Base-by-base conservation (phyloP, 2,888 invertebrate species). In the Tipula vernalis region DNA sequence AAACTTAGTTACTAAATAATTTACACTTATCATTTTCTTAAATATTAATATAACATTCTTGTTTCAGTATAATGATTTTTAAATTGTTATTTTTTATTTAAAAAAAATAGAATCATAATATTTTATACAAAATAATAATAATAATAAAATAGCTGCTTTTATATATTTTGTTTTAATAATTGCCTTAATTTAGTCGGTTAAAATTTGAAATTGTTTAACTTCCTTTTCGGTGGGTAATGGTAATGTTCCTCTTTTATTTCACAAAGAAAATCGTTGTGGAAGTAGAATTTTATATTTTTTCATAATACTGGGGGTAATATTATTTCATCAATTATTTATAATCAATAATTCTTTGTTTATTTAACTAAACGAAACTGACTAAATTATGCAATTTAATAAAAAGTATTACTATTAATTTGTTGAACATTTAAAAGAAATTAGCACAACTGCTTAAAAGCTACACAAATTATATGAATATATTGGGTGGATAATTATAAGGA, bases 11-110 rank as follows among this genome's bases (percentile, higher is more conserved):
- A 71, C 71, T 71, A 71, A 71, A 71, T 71, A 71, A 71, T 71
- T 71, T 71, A 71, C 71, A 71, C 71, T 71, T 71, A 71, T 71
- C 71, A 28, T 71, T 71, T 71, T 71, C 71, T 71, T 71, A 71
- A 71, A 71, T 71, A 71, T 71, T 71, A 71, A 71, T 71, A 71
- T 71, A 71, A 71, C 71, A 71, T 71, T 71, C 71, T 71, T 71
- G 28, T 71, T 71, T 71, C 71, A 71, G 71, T 71, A 71, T 71
- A 28, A 28, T 71, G 71, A 71, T 71, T 71, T 71, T 71, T 71
- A 71, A 71, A 28, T 71, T 71, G 28, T 71, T 71, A 71, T 28
- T 71, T 71, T 71, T 71, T 28, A 28, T 10, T 71, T 28, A 71
- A 71, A 28, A 71, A 71, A 71, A 71, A 71, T 28, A 71, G 51